Conservation (phyloP, 2,888 invertebrate species). For the Lasioglossum calceatum region DNA sequence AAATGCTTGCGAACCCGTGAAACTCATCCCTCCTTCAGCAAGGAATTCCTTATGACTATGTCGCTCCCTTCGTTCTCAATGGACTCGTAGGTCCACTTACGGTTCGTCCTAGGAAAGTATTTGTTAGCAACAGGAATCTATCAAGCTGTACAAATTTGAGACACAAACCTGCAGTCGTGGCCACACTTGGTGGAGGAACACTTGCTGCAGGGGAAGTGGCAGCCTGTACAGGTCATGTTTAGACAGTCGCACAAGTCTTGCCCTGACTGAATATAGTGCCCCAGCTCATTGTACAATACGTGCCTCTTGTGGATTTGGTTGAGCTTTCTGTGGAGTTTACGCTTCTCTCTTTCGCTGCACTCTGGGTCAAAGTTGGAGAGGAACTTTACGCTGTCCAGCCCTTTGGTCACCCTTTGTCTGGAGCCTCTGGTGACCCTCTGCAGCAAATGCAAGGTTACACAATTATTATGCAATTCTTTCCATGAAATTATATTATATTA, state of each 20-base stretch:
- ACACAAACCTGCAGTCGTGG: conserved; percentile 89
- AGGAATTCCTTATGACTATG: conserved; percentile 87
- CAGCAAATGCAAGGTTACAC: neutral
- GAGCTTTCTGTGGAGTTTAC: conserved; percentile 90
- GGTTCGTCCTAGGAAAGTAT: conserved; percentile 87
- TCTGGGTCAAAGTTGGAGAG: conserved; percentile 90
- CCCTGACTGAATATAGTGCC: conserved; percentile 87
- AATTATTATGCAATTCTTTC: neutral
- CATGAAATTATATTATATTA: no score
- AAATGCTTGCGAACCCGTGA: neutral
- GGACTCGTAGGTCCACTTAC: conserved; percentile 92
- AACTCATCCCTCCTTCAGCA: conserved; percentile 59
- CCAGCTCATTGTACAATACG: conserved; percentile 90
- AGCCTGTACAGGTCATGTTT: conserved; percentile 91
- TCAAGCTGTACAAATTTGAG: neutral
- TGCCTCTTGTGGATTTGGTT: conserved; percentile 86
- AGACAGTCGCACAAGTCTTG: conserved; percentile 94
- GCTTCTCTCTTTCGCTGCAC: conserved; percentile 90
- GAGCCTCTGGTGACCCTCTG: conserved; percentile 74
- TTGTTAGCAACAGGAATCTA: neutral
- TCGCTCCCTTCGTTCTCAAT: conserved; percentile 93
- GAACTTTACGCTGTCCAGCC: conserved; percentile 77
- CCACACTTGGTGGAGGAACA: conserved; percentile 92
- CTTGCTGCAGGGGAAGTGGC: conserved; percentile 92
- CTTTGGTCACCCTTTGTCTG: conserved; percentile 62